A percentile compares a stretch with the other conserved stretches of the same genome.
phyloP scores from a whole-genome alignment of 2,888 invertebrate species.

The Hydrotaea cyrtoneurina region DNA sequence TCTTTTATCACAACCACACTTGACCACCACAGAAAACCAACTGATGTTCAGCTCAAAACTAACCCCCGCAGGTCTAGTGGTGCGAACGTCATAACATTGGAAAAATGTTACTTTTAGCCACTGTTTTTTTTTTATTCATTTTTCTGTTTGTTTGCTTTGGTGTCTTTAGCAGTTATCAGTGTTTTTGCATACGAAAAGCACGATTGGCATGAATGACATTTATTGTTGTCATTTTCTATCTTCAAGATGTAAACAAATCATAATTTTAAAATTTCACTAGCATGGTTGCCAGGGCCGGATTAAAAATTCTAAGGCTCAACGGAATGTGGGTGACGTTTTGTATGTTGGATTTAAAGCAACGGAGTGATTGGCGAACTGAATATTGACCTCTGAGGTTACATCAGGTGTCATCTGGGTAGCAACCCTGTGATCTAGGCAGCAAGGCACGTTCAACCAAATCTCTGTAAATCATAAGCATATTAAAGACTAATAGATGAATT shows the following conservation, averaged over 20 bases:
- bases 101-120: conserved; percentile 24
- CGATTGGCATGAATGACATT: conserved; percentile 41
- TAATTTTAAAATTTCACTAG: conserved; percentile 10
- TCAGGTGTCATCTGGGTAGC: no score
- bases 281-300: not conserved
- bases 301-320: no score
- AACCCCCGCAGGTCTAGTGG: conserved; percentile 2
- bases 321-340: no score
- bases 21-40: conserved; percentile 13
- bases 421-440: no score
- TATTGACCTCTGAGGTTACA: no score
- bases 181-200: not conserved
- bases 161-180: conserved; percentile 19
- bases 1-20: conserved; percentile 21
- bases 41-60: not conserved
- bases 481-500: no score
- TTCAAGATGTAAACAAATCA: conserved; percentile 16
- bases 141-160: not conserved
- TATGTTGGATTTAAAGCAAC: no score
- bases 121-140: not conserved
- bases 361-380: no score
- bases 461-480: no score
- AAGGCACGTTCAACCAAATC: no score
- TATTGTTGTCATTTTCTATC: conserved; percentile 26
- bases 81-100: conserved; percentile 2